A percentile compares a stretch with the other conserved stretches of the same genome.
phyloP scores from a whole-genome alignment of 2,888 invertebrate species.

The Boloria euphrosyne region DNA sequence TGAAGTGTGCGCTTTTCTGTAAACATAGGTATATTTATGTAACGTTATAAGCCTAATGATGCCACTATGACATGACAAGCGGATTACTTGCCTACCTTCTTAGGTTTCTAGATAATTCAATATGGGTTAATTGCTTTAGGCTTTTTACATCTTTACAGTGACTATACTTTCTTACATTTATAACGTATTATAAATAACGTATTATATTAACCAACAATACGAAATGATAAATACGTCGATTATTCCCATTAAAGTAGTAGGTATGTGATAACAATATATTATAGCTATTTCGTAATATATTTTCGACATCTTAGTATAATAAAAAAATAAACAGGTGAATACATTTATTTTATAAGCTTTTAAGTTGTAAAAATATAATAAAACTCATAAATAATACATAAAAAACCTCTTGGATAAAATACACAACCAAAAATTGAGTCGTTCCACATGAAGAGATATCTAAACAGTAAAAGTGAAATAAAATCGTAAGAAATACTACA shows the following conservation, averaged over 20 bases:
- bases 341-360: constrained; percentile 19
- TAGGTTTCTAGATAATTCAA: constrained; percentile 14
- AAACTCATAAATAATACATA: constrained; percentile 19
- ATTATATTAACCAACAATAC: too few species aligned
- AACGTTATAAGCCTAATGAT: constrained; percentile 1
- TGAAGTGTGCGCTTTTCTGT: background rate
- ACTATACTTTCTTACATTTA: too few species aligned
- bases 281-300: constrained; percentile 2
- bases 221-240: background rate
- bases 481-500: constrained; percentile 45
- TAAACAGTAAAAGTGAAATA: constrained; percentile 45
- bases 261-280: background rate
- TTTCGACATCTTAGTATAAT: constrained; percentile 17
- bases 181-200: too few species aligned
- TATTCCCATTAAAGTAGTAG: background rate
- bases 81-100: constrained; percentile 2
- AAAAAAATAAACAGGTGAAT: constrained; percentile 22
- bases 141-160: background rate
- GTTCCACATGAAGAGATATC: constrained; percentile 33
- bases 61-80: background rate
- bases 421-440: constrained; percentile 28
- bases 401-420: constrained; percentile 31
- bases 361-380: constrained; percentile 26
- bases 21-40: constrained; percentile 2
- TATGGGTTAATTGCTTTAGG: background rate